Base-by-base conservation (phyloP, 2,888 invertebrate genomes). In the Adelphocoris suturalis region DNA sequence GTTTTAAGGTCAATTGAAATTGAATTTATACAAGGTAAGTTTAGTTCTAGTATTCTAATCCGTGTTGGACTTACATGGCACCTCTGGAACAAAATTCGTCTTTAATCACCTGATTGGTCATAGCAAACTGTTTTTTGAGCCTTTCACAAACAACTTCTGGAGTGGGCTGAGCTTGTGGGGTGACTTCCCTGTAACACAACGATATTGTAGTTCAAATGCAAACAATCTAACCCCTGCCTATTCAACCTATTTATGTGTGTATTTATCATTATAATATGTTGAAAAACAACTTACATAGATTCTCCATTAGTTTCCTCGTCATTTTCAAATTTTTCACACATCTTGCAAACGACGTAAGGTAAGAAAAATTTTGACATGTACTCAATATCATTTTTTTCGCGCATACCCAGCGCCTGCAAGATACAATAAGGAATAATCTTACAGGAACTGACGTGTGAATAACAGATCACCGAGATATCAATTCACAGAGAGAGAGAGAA, bases 331-430 rank as follows among this genome's bases (percentile, higher is more conserved):
- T 75, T 75, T 61, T 88, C 76, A 27, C 89, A 89, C 19, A 82
- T n/a, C 23, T 81, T 28, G 92, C 90, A 90, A 28, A 55, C 52
- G 4, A 90, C 80, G 55, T 90, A 90, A 2, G 86, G 85, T 14
- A 90, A 57, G 86, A 90, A 90, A 76, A 90, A 90, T 46, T 86
- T 90, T 19, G 90, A 90, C 57, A 90, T 52, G 76, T 90, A 80
- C 28, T 78, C 86, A 5, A 90, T 90, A 57, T 90, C 90, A 37
- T 85, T 19, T 19, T 55, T 75, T 48, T 86, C 90, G 3, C 86
- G 47, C 61, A 90, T 78, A 16, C 86, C 86, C 14, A 90, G 57
- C 27, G 86, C 86, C 90, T 90, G 82, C n/a, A 82, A 48, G 3
- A 28, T 3, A 16, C 57, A 57, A 57, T 57, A n/a, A 57, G 16